Evolutionary conservation across 2,113 vertebrate genomes (phyloP), one percentile per base, ranked within the genome.

Genomic region (Channa argus): DNA sequence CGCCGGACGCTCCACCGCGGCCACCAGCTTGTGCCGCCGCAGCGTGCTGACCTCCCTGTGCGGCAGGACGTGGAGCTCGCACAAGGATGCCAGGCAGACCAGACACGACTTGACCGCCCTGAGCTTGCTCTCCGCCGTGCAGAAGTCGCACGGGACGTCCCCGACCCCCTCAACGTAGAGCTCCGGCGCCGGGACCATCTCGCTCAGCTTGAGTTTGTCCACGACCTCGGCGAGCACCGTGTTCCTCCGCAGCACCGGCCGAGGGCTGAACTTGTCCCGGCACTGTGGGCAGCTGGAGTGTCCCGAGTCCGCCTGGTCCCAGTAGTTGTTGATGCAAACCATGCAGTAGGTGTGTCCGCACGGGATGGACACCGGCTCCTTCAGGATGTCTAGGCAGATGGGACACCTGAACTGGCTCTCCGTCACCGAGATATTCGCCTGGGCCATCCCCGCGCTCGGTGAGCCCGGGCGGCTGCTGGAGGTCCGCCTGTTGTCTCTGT

Each of bases 31-130:
- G 88, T 98, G 97, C 73, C 96, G 94, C 1, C 96, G 93, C 88
- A 97, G 95, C 6, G 96, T 95, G 0, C 95, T 94, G 1, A 96
- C 95, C 71, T 97, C 95, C 62, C 96, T 94, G 71, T 98, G 97
- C 51, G 96, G 97, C 74, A 95, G 92, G 66, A 96, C 93, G 91
- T 98, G 97, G 50, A 94, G 80, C 71, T 97, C 95, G 7, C 97
- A 98, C 92, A 97, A 98, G 58, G 96, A 97, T 47, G 96, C 95
- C 92, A 97, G 94, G 80, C 97, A 98, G 15, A 96, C 96, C 80
- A 98, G 89, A 68, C 97, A 98, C 36, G 96, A 97, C 89, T 96
- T 96, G 7, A 92, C 92, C 0, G 96, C 97, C 85, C 94, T 94
- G 81, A 97, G 94, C 88, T 93, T 95, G 90, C 95, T 94, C 73